These are phyloP conservation scores for Hymenochirus boettgeri DNA, from an alignment of 2,113 vertebrate genomes.

Conservation along the genomic window DNA sequence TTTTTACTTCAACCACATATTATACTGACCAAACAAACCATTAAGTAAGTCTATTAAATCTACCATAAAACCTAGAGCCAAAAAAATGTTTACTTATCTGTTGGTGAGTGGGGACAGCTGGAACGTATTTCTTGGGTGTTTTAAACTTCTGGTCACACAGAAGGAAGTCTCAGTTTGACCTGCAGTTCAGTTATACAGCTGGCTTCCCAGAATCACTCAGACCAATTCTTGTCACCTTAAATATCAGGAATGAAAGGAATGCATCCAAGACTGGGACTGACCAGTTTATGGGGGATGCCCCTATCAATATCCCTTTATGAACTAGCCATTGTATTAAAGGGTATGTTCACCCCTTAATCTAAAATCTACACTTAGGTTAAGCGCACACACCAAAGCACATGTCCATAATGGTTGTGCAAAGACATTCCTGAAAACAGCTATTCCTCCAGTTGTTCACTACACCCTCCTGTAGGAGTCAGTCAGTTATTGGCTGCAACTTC, in stretches of 20 bases:
- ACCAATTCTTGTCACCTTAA: conserved; percentile 17
- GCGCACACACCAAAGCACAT: too few species aligned
- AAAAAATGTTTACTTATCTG: conserved; percentile 18
- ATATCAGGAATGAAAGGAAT: conserved; percentile 16
- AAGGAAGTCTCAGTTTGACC: conserved; percentile 23
- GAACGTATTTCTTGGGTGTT: conserved; percentile 12
- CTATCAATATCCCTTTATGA: too few species aligned
- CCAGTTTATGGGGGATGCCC: too few species aligned
- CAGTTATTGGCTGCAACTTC: too few species aligned
- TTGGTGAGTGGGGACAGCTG: conserved; percentile 24
- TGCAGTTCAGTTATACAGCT: conserved; percentile 23
- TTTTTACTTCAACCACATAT: neutral
- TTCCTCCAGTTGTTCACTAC: too few species aligned
- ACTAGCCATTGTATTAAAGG: too few species aligned
- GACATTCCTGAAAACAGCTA: too few species aligned
- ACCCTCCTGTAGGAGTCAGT: too few species aligned
- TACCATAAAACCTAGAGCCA: conserved; percentile 5
- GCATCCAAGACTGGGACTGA: conserved; percentile 3
- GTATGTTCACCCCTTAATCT: too few species aligned
- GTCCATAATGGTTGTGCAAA: too few species aligned
- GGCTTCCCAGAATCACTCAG: neutral
- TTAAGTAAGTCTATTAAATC: conserved; percentile 18
- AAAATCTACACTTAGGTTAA: too few species aligned
- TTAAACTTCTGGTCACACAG: conserved; percentile 11
- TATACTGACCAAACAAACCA: conserved; percentile 22